Evolutionary conservation across 2,888 invertebrate genomes (phyloP).

Genomic region (Nowickia ferox): DNA sequence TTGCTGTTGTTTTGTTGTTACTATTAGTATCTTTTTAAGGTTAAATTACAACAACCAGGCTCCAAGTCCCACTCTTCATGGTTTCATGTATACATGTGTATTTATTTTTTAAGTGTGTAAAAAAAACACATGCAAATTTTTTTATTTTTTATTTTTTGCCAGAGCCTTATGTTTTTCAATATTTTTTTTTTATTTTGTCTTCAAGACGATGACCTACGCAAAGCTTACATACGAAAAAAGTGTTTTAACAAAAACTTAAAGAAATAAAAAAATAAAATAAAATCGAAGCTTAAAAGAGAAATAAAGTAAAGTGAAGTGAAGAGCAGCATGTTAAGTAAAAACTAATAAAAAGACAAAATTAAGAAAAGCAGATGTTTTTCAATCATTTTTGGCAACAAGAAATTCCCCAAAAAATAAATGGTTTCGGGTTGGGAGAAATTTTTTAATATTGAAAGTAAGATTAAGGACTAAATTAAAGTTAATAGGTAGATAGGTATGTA

Average conservation of each 20-base stretch:
- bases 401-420: too few relatives aligned
- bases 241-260: slow-evolving; percentile 37
- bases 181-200: slow-evolving; percentile 11
- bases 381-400: slow-evolving; percentile 12
- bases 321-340: slow-evolving; percentile 3
- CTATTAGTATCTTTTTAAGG: slow-evolving; percentile 58
- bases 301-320: neutral
- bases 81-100: slow-evolving; percentile 11
- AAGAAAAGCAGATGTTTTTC: slow-evolving; percentile 65
- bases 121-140: slow-evolving; percentile 66
- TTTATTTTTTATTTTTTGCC: slow-evolving; percentile 49
- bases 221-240: slow-evolving; percentile 56
- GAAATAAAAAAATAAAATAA: slow-evolving; percentile 12
- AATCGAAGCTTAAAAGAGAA: slow-evolving; percentile 41
- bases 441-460: neutral
- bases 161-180: slow-evolving; percentile 70
- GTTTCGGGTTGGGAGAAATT: neutral
- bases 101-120: slow-evolving; percentile 74
- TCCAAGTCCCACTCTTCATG: slow-evolving; percentile 57
- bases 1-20: slow-evolving; percentile 42
- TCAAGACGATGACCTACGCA: slow-evolving; percentile 80
- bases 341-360: slow-evolving; percentile 54
- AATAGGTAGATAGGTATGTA: too few relatives aligned
- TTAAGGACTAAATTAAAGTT: neutral
- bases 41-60: slow-evolving; percentile 68